phyloP scores from a whole-genome alignment of 2,888 invertebrate genomes.

The Stegana nigrithorax region DNA sequence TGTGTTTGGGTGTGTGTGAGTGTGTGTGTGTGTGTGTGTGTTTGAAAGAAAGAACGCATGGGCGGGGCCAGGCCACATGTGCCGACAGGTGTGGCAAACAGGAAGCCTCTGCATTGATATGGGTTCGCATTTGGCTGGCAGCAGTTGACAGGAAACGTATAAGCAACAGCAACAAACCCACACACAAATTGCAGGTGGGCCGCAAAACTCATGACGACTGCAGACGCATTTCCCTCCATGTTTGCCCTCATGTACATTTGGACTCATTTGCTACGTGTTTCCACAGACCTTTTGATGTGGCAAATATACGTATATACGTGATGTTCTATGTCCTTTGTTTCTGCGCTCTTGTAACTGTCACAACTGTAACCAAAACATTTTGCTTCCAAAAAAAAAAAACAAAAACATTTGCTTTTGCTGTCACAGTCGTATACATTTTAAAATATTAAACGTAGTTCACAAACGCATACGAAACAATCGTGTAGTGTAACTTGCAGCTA shows the following conservation, averaged over 20 bases:
- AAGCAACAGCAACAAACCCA: background rate
- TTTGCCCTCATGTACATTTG: background rate
- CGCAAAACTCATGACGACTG: too few species aligned
- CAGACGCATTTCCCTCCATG: too few species aligned
- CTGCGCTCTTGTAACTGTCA: background rate
- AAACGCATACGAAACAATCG: too few species aligned
- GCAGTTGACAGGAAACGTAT: constrained; percentile 10
- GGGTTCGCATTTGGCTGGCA: constrained; percentile 1
- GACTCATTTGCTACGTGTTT: background rate
- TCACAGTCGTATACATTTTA: too few species aligned
- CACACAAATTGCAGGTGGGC: too few species aligned
- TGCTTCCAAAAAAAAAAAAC: background rate
- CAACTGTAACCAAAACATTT: background rate
- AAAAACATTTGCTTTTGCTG: background rate
- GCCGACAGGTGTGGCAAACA: background rate
- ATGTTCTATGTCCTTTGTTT: background rate
- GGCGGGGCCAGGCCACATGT: background rate
- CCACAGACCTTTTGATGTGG: too few species aligned
- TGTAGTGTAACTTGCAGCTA: too few species aligned
- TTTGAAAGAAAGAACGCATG: too few species aligned
- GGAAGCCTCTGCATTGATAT: constrained; percentile 10
- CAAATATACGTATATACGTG: background rate
- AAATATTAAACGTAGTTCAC: too few species aligned
- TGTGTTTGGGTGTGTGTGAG: background rate
- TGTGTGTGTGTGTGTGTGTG: constrained; percentile 21